A percentile compares a stretch with the other conserved stretches of the same genome.
phyloP scores from a whole-genome alignment of 1,140 invertebrate species.

The Pseudomyrmex flavicornis region DNA sequence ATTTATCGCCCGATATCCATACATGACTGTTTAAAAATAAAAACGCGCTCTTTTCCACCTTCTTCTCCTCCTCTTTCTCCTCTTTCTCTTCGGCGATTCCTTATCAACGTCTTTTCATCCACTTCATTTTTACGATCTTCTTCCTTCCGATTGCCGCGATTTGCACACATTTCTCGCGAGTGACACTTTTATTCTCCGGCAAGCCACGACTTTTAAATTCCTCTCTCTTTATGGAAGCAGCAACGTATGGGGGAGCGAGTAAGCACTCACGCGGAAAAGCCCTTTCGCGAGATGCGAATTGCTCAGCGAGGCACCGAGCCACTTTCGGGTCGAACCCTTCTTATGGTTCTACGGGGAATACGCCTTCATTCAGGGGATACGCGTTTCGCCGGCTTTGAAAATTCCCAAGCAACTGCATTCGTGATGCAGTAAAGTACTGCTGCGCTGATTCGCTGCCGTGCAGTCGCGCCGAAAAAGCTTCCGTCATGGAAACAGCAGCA shows the following conservation, averaged over 20 bases:
- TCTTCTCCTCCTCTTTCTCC: not conserved
- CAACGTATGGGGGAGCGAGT: constrained; percentile 48
- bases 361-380: constrained; percentile 46
- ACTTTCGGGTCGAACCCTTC: constrained; percentile 50
- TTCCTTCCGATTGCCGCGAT: constrained; percentile 5
- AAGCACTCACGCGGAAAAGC: constrained; percentile 54
- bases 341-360: constrained; percentile 53
- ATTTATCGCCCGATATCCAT: not conserved
- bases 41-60: not conserved
- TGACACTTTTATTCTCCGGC: constrained; percentile 32
- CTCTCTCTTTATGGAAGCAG: constrained; percentile 49
- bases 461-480: constrained; percentile 20
- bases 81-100: too few relatives aligned
- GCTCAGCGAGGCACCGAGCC: constrained; percentile 34
- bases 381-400: constrained; percentile 32
- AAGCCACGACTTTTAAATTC: constrained; percentile 47
- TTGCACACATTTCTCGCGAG: constrained; percentile 16
- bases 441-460: constrained; percentile 38
- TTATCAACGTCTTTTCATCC: constrained; percentile 31
- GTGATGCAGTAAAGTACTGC: constrained; percentile 12
- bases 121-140: not conserved
- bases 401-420: constrained; percentile 25
- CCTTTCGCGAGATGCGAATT: constrained; percentile 55
- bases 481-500: constrained; percentile 40
- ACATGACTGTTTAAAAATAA: not conserved